Evolutionary conservation across 2,888 invertebrate genomes (phyloP), one percentile per base, ranked within the genome.

Genomic region (Cremastinae sp.): DNA sequence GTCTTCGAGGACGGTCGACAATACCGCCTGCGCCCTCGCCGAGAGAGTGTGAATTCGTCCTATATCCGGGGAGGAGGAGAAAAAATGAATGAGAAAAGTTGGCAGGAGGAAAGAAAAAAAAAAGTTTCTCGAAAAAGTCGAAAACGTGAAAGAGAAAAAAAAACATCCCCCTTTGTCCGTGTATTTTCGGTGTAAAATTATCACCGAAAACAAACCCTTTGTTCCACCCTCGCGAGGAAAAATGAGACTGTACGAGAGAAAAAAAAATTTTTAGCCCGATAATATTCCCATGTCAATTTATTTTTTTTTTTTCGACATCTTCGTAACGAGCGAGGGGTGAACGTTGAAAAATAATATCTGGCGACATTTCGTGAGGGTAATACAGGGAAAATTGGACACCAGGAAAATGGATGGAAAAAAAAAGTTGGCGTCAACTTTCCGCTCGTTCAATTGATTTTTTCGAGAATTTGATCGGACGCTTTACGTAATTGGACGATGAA

Each of bases 1-100:
- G 80, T 86, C 87, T 75, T 85, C 85, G 38, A 89, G 79, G 34
- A 89, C 83, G 66, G 84, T 80, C 75, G 85, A 84, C 72, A 88
- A 84, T 61, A 85, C 84, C 16, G 82, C 76, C 72, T 87, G 84
- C 2, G 88, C 88, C 38, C 81, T 82, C 2, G 82, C 74, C 10
- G 89, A 88, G 56, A 88, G 82, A 38, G 81, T 75, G 74, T 86
- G 86, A 22, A 81, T 79, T 20, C 76, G 80, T 64, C 83, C 88
- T 85, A 79, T 34, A 47, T 70, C 28, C 62, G 36, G 58, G 28
- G 5, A 5, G 28, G 28, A 28, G 28, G 5, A 28, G 5, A 28
- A 47, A 51, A 62, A 65, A 69, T 22, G 62, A 61, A 56, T 59
- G 64, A 72, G 58, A 71, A 58, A 61, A 51, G 54, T 18, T 36